Evolutionary conservation across 2,113 vertebrate species (phyloP), one percentile per base, ranked within the genome.

Genomic region (Macroglossus sobrinus): DNA sequence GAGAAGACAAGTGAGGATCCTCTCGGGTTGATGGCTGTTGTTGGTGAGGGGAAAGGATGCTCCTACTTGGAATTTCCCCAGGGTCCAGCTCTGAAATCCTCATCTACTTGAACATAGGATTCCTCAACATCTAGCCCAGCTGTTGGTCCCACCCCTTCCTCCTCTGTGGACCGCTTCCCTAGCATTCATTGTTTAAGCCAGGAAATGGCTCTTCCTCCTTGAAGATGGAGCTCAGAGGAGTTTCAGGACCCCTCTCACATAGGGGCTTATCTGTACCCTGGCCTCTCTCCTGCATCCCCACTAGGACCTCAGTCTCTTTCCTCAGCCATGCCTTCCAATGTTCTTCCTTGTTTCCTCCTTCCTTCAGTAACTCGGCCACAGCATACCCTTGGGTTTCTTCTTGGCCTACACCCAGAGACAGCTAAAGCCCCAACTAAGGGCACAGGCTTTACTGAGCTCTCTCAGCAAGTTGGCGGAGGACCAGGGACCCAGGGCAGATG

Each of bases 161-260:
- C 91, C 85, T 93, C 95, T 85, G 57, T 79, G 93, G 76, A 84
- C 72, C 50, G 95, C 91, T 97, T 98, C 89, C 96, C 94, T 94
- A 53, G 63, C 96, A 89, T 94, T 93, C 93, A 97, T 98, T 98
- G 97, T 98, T 97, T 69, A 84, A 63, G 90, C 81, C 97, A 97
- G 97, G 97, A 98, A 98, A 91, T 55, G 50, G 94, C 85, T 94
- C 89, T 98, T 98, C 97, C 97, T 97, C 91, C 95, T 84, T 86
- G 84, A 97, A 97, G 81, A 79, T 81, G 95, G 93, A 86, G 69
- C 89, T 97, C 81, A 79, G 50, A 53, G 38, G 88, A 95, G 72
- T 93, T 93, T 95, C 33, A 76, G 61, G 72, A 85, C 81, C 85
- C 79, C 63, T 93, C 28, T 94, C 47, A 78, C 53, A 69, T 72